Base-by-base conservation (phyloP, 92 coral and sea anemone genomes). In the Actinostola sp. region DNA sequence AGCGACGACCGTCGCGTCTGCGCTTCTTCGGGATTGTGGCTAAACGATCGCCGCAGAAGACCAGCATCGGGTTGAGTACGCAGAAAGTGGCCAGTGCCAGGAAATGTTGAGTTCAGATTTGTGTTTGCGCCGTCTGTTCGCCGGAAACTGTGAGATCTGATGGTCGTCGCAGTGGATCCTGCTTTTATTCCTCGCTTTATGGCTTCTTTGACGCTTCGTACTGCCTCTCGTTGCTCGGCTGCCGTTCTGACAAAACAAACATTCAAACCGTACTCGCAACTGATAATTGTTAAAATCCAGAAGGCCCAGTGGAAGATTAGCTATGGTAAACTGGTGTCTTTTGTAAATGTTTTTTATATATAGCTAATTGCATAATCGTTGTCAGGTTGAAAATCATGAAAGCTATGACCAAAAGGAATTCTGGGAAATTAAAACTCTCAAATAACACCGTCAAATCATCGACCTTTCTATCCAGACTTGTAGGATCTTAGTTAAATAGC, bases 121-220 rank as follows among this genome's bases (percentile, higher is more conserved):
- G 68, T 23, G 23, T 6, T 28, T 28, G 54, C 49, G 32, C 75
- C 42, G 63, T 64, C 78, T 63, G 24, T 50, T 16, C 96, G 96
- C 10, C 96, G 86, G 50, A 90, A 90, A 61, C 96, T 90, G 66
- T 86, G 65, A 38, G 84, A 67, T 30, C 92, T 78, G 36, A 88
- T 78, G 34, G 51, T 74, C 13, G 89, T 78, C 17, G 84, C 84
- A 20, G 65, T 77, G 4, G 89, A 70, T 5, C 93, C 98, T 26
- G 89, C 88, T 70, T 85, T 82, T 32, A 94, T 94, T 43, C 98
- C 88, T 41, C 83, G 59, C 45, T 92, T 89, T n/a, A 94, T 80
- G 70, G 97, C 86, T 32, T 94, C 97, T 73, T 91, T 94, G 61
- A 94, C 84, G 67, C 87, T 81, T 34, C 72, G 78, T 35, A 94